A percentile compares a stretch with the other conserved stretches of the same genome.
phyloP scores from a whole-genome alignment of 1,140 invertebrate species.

The Pseudomyrmex pallidus region DNA sequence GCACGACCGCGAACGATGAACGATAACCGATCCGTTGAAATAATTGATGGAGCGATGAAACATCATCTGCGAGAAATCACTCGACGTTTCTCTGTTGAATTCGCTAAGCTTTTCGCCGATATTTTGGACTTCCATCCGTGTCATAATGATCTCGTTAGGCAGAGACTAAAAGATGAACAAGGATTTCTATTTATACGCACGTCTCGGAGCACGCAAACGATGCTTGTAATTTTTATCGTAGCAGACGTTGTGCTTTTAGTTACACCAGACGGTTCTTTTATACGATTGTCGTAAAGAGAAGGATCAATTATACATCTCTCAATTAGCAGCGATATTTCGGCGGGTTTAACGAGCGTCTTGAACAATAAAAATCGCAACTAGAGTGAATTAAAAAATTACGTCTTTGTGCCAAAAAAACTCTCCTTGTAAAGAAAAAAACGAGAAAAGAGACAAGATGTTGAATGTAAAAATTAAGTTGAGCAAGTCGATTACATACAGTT shows the following conservation, averaged over 20 bases:
- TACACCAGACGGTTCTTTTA: conserved; percentile 4
- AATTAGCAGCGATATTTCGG: not conserved
- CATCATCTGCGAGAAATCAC: not conserved
- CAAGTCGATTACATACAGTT: conserved; percentile 17
- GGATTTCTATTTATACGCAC: conserved; percentile 10
- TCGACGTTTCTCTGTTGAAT: not conserved
- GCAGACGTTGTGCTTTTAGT: conserved; percentile 22
- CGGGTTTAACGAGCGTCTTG: not conserved
- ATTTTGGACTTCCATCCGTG: conserved; percentile 12
- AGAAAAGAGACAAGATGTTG: not conserved
- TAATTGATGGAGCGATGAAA: not conserved
- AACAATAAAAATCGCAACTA: not conserved
- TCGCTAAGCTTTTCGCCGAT: conserved; percentile 4
- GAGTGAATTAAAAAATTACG: conserved; percentile 1
- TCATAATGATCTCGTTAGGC: not conserved
- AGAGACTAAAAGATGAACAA: conserved; percentile 21
- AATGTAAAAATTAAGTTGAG: conserved; percentile 14
- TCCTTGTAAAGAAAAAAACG: not conserved
- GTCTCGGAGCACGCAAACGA: not conserved
- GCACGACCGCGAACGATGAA: not conserved
- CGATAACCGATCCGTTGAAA: too few relatives aligned
- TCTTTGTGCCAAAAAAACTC: not conserved
- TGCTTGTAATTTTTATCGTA: not conserved
- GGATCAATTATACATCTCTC: conserved; percentile 8
- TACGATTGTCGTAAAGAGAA: not conserved